Evolutionary conservation across 2,888 invertebrate species (phyloP), one percentile per base, ranked within the genome.

Genomic region (Teleiodes luculella): DNA sequence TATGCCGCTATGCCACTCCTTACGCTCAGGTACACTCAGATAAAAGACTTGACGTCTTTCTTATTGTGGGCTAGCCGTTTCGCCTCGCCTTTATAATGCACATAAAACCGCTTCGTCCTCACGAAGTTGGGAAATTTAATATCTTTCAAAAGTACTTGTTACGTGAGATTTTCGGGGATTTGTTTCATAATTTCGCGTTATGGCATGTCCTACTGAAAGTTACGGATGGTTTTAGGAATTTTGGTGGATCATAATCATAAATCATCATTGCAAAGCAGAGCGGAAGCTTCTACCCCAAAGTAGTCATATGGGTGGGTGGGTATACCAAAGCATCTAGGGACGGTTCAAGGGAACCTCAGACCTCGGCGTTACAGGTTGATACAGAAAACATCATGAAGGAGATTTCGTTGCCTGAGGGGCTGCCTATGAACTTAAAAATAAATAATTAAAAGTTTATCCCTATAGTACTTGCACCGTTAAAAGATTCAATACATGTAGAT

Each of bases 61-160:
- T 67, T 70, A 70, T 70, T 76, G 72, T 70, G 67, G 66, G 71
- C 72, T 72, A 65, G 63, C 68, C 71, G 71, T 69, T 75, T 76
- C 70, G 6, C 24, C 24, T 6, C 67, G 65, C 60, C 59, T 67
- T 61, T 60, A 68, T 67, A 68, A 68, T 67, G 61, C 63, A 66
- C 59, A 64, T 58, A 67, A 66, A 70, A 68, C 49, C n/a, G n/a
- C n/a, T 68, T 24, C 41, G 62, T 62, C 53, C 62, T 57, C 50
- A 57, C 58, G 53, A 60, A 57, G 60, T 57, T 64, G 64, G 63
- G 60, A 66, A 66, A 65, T 52, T 55, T 55, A 52, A 55, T 50
- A 45, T 55, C 55, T 47, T 52, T 52, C 20, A 11, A 28, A 24
- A 56, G 46, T 53, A 62, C 35, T 59, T 56, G 37, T 41, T 49